These are phyloP conservation scores for Trichomycterus rosablanca DNA, from an alignment of 2,113 vertebrate species.

Conservation along the genomic window DNA sequence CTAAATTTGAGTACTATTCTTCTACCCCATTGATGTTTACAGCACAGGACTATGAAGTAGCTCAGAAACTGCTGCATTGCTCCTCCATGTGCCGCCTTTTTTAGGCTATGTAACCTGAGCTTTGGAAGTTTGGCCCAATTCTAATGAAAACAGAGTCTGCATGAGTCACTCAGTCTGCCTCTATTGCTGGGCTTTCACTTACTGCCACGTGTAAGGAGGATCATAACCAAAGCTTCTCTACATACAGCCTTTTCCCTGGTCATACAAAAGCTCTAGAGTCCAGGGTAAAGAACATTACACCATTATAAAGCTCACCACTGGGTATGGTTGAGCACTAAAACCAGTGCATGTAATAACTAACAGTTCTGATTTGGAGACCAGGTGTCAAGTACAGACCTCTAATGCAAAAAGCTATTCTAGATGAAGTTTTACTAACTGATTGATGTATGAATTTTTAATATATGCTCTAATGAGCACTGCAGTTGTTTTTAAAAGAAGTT, in stretches of 20 bases:
- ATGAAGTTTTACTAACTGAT: too few species aligned
- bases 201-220: constrained; percentile 71
- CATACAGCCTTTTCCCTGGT: constrained; percentile 54
- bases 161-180: constrained; percentile 38
- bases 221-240: constrained; percentile 61
- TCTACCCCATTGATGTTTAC: neutral
- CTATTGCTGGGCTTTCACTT: constrained; percentile 29
- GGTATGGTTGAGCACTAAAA: neutral
- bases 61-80: constrained; percentile 1
- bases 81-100: constrained; percentile 7
- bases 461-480: too few species aligned
- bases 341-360: neutral
- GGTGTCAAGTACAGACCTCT: too few species aligned
- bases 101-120: constrained; percentile 21
- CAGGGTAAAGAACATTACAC: constrained; percentile 45
- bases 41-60: neutral
- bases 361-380: neutral
- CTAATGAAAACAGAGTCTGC: constrained; percentile 31
- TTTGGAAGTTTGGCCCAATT: constrained; percentile 28
- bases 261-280: constrained; percentile 46
- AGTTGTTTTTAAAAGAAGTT: too few species aligned
- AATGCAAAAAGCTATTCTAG: too few species aligned
- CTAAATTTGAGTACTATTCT: too few species aligned
- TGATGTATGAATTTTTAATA: too few species aligned
- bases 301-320: constrained; percentile 13